Conservation (phyloP, 2,888 invertebrate genomes). For the Chalcis sispes region DNA sequence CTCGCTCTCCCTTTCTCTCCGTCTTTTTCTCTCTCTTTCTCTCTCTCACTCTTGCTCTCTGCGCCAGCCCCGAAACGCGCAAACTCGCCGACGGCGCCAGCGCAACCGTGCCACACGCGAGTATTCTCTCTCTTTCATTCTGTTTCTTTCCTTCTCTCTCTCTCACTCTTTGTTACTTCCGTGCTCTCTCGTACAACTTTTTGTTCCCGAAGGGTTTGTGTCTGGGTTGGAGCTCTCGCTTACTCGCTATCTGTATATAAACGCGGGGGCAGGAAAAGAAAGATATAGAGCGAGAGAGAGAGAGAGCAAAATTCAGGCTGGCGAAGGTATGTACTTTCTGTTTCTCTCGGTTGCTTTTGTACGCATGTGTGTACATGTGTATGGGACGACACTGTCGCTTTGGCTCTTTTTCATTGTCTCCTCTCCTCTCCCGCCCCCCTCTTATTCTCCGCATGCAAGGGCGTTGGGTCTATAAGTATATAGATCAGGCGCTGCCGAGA, state of each 20-base stretch:
- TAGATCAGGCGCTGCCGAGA: too few species aligned
- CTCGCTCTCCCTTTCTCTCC: slow-evolving; percentile 13
- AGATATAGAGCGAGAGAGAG: neutral
- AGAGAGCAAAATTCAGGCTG: too few species aligned
- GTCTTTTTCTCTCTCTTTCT: slow-evolving; percentile 33
- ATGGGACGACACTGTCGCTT: too few species aligned
- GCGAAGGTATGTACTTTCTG: too few species aligned
- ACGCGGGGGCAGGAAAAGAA: too few species aligned
- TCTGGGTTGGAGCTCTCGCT: neutral
- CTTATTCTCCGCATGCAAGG: too few species aligned
- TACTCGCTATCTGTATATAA: too few species aligned
- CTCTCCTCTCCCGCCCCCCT: too few species aligned
- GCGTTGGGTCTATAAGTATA: too few species aligned
- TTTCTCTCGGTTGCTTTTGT: too few species aligned
- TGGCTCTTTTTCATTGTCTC: too few species aligned
- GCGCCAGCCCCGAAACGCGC: slow-evolving; percentile 51
- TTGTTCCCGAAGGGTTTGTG: slow-evolving; percentile 18
- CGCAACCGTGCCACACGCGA: slow-evolving; percentile 17
- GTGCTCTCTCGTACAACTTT: neutral
- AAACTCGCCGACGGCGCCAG: slow-evolving; percentile 40
- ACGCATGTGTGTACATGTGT: too few species aligned
- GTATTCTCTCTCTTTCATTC: neutral
- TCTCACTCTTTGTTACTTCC: neutral
- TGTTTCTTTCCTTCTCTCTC: neutral
- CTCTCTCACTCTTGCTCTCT: slow-evolving; percentile 47